Evolutionary conservation across 2,797 vertebrate genomes (phyloP), one percentile per base, ranked within the genome.

Genomic region (Iguana delicatissima): DNA sequence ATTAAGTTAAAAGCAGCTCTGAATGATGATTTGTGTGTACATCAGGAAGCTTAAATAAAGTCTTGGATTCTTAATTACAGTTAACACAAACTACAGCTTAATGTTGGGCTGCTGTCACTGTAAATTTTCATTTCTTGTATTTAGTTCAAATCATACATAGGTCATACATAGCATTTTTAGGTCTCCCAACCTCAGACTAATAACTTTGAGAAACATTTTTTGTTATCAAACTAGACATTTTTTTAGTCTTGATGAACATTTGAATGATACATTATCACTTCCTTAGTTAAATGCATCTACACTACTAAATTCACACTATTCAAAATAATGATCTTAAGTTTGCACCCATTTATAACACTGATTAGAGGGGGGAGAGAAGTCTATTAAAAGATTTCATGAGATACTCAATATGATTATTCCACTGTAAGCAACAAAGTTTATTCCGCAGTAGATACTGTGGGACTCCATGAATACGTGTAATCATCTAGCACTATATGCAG

Each of bases 1-100:
- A 93, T 93, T 32, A 93, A 93, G 69, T 95, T 94, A 94, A 46
- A 89, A 84, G 35, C 29, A 84, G 29, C 80, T 87, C 13, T 57
- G 57, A 87, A 83, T 1, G 1, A 64, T 29, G 32, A 12, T 50
- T 38, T 83, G 22, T 24, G 22, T 77, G 5, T 35, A 67, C 20
- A 55, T 79, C 9, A 76, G 3, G 32, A 29, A 88, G 35, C 52
- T 14, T 16, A 88, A 84, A 89, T 55, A 9, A 55, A 67, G 32
- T 9, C 22, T 79, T 89, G 59, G 22, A 77, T 77, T 59, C 52
- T 80, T 35, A 80, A 7, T 14, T 86, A 59, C 9, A 13, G 20
- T 72, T 57, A 90, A 72, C 18, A 24, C 35, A 85, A 90, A 24
- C 20, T 50, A 22, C 69, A 20, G 73, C 62, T 46, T 82, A 35